Base-by-base conservation (phyloP, 2,113 vertebrate species). In the Tachycineta bicolor region DNA sequence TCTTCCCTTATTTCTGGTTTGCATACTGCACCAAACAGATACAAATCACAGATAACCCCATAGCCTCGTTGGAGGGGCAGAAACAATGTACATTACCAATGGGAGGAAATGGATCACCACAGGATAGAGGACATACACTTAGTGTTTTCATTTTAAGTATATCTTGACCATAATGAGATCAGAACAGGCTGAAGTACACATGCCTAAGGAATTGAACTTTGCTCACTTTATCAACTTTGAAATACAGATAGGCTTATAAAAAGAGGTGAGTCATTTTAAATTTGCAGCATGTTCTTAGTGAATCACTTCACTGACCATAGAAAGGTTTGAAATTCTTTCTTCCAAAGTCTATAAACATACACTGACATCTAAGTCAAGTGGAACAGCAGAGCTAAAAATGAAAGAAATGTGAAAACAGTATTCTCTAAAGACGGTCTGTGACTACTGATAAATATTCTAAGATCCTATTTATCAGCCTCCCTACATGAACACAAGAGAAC, bases 181-280 rank as follows among this genome's bases (percentile, higher is more conserved):
- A 91, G 62, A 88, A 89, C 22, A 59, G 53, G 58, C 18, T 63
- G 43, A 95, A 91, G 50, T 43, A 90, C 68, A 70, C 19, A 59
- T 76, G 55, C 55, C 62, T 73, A 62, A 83, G 63, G 60, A 94
- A 85, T 10, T 77, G 84, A 96, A 88, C 82, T 90, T 93, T 80
- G 47, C 59, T 23, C n/a, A 43, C 43, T 70, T 93, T 74, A 92
- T 95, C 93, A 93, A 67, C 47, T 88, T 75, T 26, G 34, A 94
- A 96, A 89, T n/a, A 34, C 31, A 87, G 49, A 73, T 3, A 91
- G 43, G 74, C 34, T 29, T 34, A 46, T 5, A 89, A 81, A 49
- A 68, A 58, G 14, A 68, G 17, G n/a, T 55, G 63, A 96, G 67
- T 93, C 16, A 85, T 50, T 90, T 73, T 44, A 74, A 68, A 77